Evolutionary conservation across 1,140 invertebrate genomes (phyloP).

Genomic region (Achroia grisella): DNA sequence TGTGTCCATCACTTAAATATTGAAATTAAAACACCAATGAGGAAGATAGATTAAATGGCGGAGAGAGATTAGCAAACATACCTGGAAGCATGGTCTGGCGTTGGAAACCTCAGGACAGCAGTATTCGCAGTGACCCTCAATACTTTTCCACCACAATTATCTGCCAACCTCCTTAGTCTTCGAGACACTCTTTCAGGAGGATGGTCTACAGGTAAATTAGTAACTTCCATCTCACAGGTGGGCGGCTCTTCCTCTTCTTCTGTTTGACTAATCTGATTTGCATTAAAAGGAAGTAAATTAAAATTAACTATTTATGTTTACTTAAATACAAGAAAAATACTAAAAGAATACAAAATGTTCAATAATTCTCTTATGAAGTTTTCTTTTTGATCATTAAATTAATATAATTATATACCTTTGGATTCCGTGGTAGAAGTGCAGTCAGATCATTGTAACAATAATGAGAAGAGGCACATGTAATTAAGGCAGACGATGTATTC

Average conservation of each 20-base stretch:
- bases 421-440: slow-evolving; percentile 75
- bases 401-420: slow-evolving; percentile 65
- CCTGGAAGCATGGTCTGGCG: slow-evolving; percentile 82
- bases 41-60: too few species aligned
- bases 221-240: slow-evolving; percentile 53
- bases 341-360: too few species aligned
- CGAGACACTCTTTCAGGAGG: slow-evolving; percentile 68
- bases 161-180: slow-evolving; percentile 80
- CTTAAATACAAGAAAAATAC: too few species aligned
- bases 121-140: slow-evolving; percentile 76
- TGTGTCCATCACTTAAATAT: too few species aligned
- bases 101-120: slow-evolving; percentile 83
- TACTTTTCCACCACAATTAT: slow-evolving; percentile 88
- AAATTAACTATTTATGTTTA: too few species aligned
- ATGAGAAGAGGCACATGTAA: slow-evolving; percentile 85
- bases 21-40: too few species aligned
- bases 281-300: too few species aligned
- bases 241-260: slow-evolving; percentile 43
- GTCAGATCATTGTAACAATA: slow-evolving; percentile 82
- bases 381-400: too few species aligned
- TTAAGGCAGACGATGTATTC: slow-evolving; percentile 83
- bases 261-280: slow-evolving; percentile 32
- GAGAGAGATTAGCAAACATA: too few species aligned
- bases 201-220: slow-evolving; percentile 47
- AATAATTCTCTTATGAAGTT: too few species aligned